These are phyloP conservation scores for Kryphioiulus occultus DNA, from an alignment of 2,888 invertebrate genomes.

Conservation along the genomic window DNA sequence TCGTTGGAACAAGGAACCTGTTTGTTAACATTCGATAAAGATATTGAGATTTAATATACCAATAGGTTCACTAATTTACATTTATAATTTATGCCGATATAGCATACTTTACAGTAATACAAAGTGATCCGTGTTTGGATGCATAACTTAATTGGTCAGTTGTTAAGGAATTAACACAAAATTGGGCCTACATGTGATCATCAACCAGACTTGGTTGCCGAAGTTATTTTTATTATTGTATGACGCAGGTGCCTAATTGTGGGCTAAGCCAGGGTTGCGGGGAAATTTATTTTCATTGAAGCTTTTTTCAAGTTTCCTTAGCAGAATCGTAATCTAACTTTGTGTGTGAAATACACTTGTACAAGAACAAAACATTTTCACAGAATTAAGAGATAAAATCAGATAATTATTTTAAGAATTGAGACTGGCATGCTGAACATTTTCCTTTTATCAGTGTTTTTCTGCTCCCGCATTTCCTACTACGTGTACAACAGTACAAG, in stretches of 20 bases:
- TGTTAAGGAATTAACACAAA: neutral
- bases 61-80: too few species aligned
- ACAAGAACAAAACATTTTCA: neutral
- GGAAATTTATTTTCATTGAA: neutral
- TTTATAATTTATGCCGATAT: too few species aligned
- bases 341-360: neutral
- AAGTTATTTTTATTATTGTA: neutral
- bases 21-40: too few species aligned
- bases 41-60: too few species aligned
- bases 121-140: too few species aligned
- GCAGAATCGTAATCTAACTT: neutral
- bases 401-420: too few species aligned
- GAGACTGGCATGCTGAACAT: too few species aligned
- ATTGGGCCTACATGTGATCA: neutral
- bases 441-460: too few species aligned
- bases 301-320: neutral
- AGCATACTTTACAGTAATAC: too few species aligned
- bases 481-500: too few species aligned
- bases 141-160: neutral
- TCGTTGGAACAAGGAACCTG: too few species aligned
- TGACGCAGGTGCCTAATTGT: neutral
- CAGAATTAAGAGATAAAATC: neutral
- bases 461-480: too few species aligned
- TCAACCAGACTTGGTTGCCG: neutral
- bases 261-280: neutral